These are phyloP conservation scores for Agelas oroides DNA, from an alignment of 37 sponge, comb jelly and placozoan species.

Conservation along the genomic window DNA sequence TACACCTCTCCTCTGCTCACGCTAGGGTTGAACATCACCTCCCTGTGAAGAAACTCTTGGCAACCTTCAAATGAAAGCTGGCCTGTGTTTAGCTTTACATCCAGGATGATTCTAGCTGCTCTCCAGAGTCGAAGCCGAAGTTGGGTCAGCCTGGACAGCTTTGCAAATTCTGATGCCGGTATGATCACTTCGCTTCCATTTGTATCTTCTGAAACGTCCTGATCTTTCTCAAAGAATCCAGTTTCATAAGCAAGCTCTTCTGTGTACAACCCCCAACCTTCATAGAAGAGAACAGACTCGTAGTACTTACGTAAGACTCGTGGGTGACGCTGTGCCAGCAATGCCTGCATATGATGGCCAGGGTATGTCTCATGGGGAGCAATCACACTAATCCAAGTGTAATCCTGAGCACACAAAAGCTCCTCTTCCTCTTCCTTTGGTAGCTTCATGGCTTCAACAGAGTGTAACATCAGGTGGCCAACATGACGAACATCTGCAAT, in stretches of 20 bases:
- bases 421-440: conserved; percentile 25
- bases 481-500: not conserved
- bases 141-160: conserved; percentile 64
- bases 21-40: conserved; percentile 57
- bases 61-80: conserved; percentile 46
- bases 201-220: conserved; percentile 7
- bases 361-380: conserved; percentile 74
- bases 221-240: conserved; percentile 55
- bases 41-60: conserved; percentile 43
- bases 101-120: conserved; percentile 70
- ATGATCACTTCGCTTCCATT: no score
- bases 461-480: conserved; percentile 72
- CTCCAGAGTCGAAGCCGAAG: conserved; percentile 64
- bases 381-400: conserved; percentile 67
- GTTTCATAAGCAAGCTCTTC: conserved; percentile 71
- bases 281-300: conserved; percentile 60
- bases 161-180: conserved; percentile 10
- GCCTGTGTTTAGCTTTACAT: conserved; percentile 59
- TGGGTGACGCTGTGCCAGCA: conserved; percentile 55
- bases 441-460: conserved; percentile 25
- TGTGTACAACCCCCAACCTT: conserved; percentile 75
- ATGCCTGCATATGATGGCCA: conserved; percentile 69
- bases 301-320: conserved; percentile 50
- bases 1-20: conserved; percentile 56
- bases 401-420: conserved; percentile 56